Conservation (phyloP, 2,888 invertebrate species). For the Patella ulyssiponensis region DNA sequence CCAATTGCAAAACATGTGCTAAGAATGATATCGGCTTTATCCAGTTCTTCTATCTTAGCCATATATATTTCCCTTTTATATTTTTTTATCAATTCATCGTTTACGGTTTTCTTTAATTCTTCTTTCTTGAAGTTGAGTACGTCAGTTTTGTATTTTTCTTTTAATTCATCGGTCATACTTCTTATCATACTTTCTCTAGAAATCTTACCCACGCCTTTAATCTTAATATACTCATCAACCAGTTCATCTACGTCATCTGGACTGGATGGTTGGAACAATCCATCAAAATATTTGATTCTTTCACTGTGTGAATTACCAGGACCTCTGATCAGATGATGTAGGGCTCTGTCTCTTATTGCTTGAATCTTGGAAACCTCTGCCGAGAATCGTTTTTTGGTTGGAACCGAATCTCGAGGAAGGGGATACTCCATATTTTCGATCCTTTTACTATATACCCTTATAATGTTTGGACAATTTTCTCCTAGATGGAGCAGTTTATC, state of each 20-base stretch:
- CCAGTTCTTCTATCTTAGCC: constrained; percentile 50
- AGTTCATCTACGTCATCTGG: constrained; percentile 53
- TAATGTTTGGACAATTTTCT: constrained; percentile 46
- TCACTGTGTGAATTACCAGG: constrained; percentile 30
- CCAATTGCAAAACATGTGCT: constrained; percentile 59
- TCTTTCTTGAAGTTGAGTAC: not conserved
- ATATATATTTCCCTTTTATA: constrained; percentile 39
- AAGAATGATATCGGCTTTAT: constrained; percentile 60
- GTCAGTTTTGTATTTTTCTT: constrained; percentile 21
- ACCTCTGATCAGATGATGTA: constrained; percentile 51
- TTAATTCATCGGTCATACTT: not conserved
- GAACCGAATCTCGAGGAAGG: constrained; percentile 42
- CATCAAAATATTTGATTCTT: constrained; percentile 46
- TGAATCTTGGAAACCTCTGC: constrained; percentile 1
- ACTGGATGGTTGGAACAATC: constrained; percentile 47
- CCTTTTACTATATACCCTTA: constrained; percentile 61
- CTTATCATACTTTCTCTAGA: too few species aligned
- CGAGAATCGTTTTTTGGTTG: constrained; percentile 29
- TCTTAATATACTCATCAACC: constrained; percentile 45
- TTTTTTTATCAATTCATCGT: constrained; percentile 48
- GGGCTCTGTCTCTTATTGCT: constrained; percentile 38
- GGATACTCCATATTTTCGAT: constrained; percentile 60
- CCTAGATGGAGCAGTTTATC: constrained; percentile 46
- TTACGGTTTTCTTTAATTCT: not conserved
- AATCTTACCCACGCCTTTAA: constrained; percentile 43